phyloP scores from a whole-genome alignment of 2,113 vertebrate species.

The Vulpes vulpes region DNA sequence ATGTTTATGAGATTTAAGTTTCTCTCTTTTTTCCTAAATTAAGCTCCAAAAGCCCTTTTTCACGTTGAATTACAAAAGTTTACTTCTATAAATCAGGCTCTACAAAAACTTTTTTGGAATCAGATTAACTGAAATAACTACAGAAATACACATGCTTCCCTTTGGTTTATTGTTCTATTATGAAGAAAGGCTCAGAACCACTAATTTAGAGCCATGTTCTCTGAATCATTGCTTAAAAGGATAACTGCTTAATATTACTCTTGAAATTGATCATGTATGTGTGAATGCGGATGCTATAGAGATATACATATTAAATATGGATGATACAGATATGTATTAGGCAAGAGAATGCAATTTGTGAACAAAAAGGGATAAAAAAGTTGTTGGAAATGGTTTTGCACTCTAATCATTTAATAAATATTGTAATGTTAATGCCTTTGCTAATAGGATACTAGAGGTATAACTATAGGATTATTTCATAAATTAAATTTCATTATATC shows the following conservation, averaged over 20 bases:
- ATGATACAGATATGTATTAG: neutral
- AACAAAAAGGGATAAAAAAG: neutral
- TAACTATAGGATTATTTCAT: neutral
- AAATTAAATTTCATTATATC: neutral
- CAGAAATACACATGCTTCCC: neutral
- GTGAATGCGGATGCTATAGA: neutral
- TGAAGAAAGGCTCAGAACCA: neutral
- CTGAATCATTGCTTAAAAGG: neutral
- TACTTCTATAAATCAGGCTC: neutral
- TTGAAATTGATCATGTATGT: neutral
- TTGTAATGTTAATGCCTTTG: neutral
- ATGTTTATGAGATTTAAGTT: constrained; percentile 37
- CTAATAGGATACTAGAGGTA: neutral
- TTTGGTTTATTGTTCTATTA: neutral
- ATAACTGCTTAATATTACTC: neutral
- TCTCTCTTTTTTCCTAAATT: constrained; percentile 57
- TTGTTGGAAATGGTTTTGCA: neutral
- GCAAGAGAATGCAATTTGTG: neutral
- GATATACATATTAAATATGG: neutral
- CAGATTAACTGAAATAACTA: neutral
- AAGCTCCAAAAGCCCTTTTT: neutral
- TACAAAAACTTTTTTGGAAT: neutral
- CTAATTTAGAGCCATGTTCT: neutral
- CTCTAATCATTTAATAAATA: constrained; percentile 35
- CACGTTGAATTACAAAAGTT: neutral